Base-by-base conservation (phyloP, 2,888 invertebrate species). In the Drosophila dives region DNA sequence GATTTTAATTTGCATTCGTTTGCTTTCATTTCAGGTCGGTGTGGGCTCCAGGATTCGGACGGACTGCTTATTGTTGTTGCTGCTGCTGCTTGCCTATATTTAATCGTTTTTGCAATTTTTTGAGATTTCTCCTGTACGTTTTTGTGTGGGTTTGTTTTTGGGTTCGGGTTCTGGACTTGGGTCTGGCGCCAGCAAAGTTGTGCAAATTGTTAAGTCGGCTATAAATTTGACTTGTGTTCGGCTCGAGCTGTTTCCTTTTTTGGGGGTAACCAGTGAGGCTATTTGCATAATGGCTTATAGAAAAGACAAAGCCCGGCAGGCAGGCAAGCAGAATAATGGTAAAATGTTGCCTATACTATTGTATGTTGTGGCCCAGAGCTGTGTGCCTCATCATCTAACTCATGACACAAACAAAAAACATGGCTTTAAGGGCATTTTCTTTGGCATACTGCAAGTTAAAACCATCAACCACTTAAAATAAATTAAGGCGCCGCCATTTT, bases 1-100 rank as follows among this genome's bases (percentile, higher is more conserved):
- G 83, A 87, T 91, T 91, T 91, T 92, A 92, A 91, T 91, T 91
- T 91, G 92, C 90, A 86, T 91, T 86, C 92, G 90, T 91, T 90
- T 91, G 92, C 91, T 91, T 91, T 91, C 76, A 81, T 75, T 81
- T 70, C 73, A 78, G 76, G 40, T 63, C 71, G 53, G 20, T 62
- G 63, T 58, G 63, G 51, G 71, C 64, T 54, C 55, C 68, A 56
- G 58, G 50, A 56, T 64, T 55, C 65, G 61, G 61, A 70, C 32
- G 74, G 72, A 29, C 64, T 71, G 42, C 42, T 33, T 64, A 40
- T 74, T 64, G 71, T 61, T 63, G 34, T 33, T 65, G 54, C 8
- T 59, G 38, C 40, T 64, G 20, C 20, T 74, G 72, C 76, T 70
- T 66, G 72, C 71, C 88, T 88, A 83, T 86, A 77, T 73, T 84